phyloP scores from a whole-genome alignment of 1,140 invertebrate species.

The Drosophila quadrilineata region DNA sequence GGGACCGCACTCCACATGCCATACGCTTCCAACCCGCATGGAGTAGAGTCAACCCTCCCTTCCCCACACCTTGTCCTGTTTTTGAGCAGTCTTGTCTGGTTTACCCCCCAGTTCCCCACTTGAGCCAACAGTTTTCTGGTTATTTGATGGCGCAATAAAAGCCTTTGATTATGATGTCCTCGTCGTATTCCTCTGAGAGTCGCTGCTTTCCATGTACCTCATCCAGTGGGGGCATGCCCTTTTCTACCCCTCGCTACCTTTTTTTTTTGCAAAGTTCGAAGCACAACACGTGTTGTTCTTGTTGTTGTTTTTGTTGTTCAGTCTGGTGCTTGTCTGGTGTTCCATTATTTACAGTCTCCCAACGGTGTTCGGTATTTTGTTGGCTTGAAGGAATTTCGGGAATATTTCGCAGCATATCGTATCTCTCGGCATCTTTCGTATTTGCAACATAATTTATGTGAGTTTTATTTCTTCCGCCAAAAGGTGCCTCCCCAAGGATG shows the following conservation, averaged over 20 bases:
- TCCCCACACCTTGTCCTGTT: not conserved
- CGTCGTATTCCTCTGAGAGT: constrained; percentile 55
- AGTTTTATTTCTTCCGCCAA: constrained; percentile 35
- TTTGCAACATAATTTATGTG: constrained; percentile 53
- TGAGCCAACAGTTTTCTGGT: constrained; percentile 59
- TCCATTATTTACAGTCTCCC: constrained; percentile 71
- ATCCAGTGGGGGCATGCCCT: not conserved
- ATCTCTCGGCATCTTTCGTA: constrained; percentile 12
- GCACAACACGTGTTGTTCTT: constrained; percentile 8
- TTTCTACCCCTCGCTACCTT: not conserved
- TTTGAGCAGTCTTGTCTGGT: too few relatives aligned
- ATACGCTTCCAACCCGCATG: not conserved
- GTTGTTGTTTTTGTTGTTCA: constrained; percentile 27
- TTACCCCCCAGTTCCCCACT: constrained; percentile 14
- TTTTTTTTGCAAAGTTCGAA: constrained; percentile 16
- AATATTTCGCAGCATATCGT: constrained; percentile 16
- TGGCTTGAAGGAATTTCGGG: constrained; percentile 8
- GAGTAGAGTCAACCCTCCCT: constrained; percentile 6
- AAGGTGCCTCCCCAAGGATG: not conserved
- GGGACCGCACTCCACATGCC: not conserved
- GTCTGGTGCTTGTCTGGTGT: constrained; percentile 68
- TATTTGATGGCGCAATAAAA: constrained; percentile 62
- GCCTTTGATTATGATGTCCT: constrained; percentile 64
- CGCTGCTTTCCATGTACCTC: constrained; percentile 6
- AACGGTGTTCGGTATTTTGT: constrained; percentile 9